Base-by-base conservation (phyloP, 2,113 vertebrate genomes). In the rabbit (Oryctolagus cuniculus) region DNA sequence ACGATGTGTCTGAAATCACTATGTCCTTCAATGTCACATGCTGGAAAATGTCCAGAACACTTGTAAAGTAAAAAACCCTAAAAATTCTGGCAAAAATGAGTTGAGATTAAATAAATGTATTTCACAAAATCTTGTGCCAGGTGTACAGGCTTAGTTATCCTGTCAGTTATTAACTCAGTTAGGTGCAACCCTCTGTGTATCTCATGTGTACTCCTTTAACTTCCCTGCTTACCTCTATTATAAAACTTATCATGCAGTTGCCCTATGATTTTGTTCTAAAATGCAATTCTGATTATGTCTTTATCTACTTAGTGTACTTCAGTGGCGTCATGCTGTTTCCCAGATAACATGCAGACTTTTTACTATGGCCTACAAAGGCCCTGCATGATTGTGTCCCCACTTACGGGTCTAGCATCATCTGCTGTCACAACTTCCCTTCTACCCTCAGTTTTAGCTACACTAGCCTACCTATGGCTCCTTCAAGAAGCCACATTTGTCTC, bases 341-440 rank as follows among this genome's bases (percentile, higher is more conserved):
- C 94, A 89, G 66, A 36, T 77, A 95, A 96, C 51, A 89, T 44
- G 9, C 49, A 95, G 49, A 93, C 44, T 72, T 27, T 86, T 53
- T 38, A 87, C 55, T 75, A 73, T 75, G 94, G 69, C 38, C 67
- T 58, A 81, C n/a, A 91, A 93, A 94, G 51, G 3, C 58, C 29
- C 49, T 93, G 81, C 58, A 82, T 10, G 51, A 89, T 63, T 29
- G 66, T 34, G n/a, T 16, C 29, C n/a, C 80, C 83, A 7, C 73
- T 96, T 64, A 83, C 29, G 29, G 89, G 74, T 89, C n/a, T 66
- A 93, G 21, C 9, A 95, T 49, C 29, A 61, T 86, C 22, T 92
- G 22, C 29, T 22, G 10, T 36, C 63, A 77, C 38, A 7, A 34
- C 13, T 83, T 53, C 55, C n/a, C 25, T 61, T 64, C 9, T 69